Evolutionary conservation across 2,888 invertebrate species (phyloP).

Genomic region (Euphydryas editha): DNA sequence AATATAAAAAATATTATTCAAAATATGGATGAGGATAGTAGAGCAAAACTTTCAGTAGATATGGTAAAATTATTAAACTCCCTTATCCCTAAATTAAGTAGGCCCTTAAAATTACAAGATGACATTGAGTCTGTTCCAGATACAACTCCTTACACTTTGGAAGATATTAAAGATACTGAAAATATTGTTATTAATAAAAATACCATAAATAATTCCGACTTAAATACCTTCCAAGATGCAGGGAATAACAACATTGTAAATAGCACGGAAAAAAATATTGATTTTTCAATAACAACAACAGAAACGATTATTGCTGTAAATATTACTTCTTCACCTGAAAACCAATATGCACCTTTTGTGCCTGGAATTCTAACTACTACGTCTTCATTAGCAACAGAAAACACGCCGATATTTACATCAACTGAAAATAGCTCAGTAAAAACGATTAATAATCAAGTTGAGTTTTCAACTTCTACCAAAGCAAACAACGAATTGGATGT

Average conservation of each 20-base stretch:
- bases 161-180: slow-evolving; percentile 76
- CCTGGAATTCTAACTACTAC: slow-evolving; percentile 56
- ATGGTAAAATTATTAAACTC: slow-evolving; percentile 78
- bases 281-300: slow-evolving; percentile 48
- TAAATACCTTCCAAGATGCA: slow-evolving; percentile 68
- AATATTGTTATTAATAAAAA: slow-evolving; percentile 59
- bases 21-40: slow-evolving; percentile 75
- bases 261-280: slow-evolving; percentile 57
- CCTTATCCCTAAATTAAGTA: slow-evolving; percentile 76
- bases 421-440: slow-evolving; percentile 9
- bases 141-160: slow-evolving; percentile 79
- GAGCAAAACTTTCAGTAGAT: slow-evolving; percentile 78
- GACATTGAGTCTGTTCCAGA: slow-evolving; percentile 65
- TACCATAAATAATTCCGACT: slow-evolving; percentile 44
- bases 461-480: slow-evolving; percentile 13
- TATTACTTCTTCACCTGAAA: slow-evolving; percentile 49
- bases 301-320: slow-evolving; percentile 61
- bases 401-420: slow-evolving; percentile 15
- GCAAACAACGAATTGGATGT: slow-evolving; percentile 18
- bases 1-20: slow-evolving; percentile 74
- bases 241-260: slow-evolving; percentile 62
- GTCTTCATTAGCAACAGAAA: slow-evolving; percentile 34
- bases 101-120: slow-evolving; percentile 62
- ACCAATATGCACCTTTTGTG: slow-evolving; percentile 50
- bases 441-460: slow-evolving; percentile 1